Conservation (phyloP, 1,140 invertebrate species). For the Drosophila pseudoobscura region DNA sequence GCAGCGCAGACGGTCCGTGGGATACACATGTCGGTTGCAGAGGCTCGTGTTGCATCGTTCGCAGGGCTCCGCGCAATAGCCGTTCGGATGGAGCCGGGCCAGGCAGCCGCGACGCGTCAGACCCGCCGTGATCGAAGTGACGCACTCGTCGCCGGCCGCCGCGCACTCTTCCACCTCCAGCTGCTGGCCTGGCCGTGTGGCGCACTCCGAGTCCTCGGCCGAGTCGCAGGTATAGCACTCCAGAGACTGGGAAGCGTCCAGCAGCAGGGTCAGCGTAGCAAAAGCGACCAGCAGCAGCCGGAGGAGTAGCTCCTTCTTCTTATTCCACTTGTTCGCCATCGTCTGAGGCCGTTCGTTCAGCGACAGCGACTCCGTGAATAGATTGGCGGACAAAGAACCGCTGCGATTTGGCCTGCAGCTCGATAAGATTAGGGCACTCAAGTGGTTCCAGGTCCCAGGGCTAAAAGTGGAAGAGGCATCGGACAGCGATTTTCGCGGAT, state of each 20-base stretch:
- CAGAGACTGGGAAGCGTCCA: conserved; percentile 4
- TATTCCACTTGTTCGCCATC: conserved; percentile 14
- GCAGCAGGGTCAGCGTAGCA: background rate
- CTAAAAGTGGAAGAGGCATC: conserved; percentile 13
- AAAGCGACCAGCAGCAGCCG: conserved; percentile 3
- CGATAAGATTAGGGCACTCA: conserved; percentile 40
- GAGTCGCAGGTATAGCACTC: conserved; percentile 77
- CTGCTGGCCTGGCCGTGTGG: conserved; percentile 69
- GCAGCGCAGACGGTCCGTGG: conserved; percentile 60
- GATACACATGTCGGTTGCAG: conserved; percentile 72
- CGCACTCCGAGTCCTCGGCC: conserved; percentile 64
- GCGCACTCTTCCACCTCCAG: conserved; percentile 70
- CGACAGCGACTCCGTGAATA: background rate
- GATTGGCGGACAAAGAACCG: conserved; percentile 20
- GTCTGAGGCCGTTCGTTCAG: background rate
- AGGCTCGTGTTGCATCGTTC: conserved; percentile 66
- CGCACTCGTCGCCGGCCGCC: conserved; percentile 46
- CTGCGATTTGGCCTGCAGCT: conserved; percentile 1
- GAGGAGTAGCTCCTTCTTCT: background rate
- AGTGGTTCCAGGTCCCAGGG: conserved; percentile 21
- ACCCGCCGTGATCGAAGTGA: conserved; percentile 64
- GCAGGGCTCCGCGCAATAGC: conserved; percentile 67
- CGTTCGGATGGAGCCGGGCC: conserved; percentile 56
- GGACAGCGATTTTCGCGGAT: background rate
- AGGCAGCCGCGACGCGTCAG: conserved; percentile 69